Conservation (phyloP, 2,113 vertebrate genomes). For the Dicrurus megarhynchus region DNA sequence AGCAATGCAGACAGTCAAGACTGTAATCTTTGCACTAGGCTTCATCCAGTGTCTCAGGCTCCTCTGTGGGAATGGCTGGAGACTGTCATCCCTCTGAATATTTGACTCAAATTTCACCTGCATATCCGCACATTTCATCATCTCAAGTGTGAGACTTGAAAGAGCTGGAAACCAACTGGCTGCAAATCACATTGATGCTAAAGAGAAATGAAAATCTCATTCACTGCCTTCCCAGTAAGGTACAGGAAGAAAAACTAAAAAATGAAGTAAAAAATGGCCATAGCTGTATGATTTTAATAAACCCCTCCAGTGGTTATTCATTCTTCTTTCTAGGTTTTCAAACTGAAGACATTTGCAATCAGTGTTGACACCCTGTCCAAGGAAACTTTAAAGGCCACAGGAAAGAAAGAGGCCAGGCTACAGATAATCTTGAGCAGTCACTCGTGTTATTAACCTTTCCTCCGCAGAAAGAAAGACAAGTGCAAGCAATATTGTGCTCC, state of each 20-base stretch:
- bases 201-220: background rate
- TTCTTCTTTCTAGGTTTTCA: background rate
- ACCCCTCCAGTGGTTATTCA: rapidly evolving
- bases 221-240: background rate
- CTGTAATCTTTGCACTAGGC: background rate
- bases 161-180: background rate
- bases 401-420: background rate
- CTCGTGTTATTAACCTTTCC: background rate
- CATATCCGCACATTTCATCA: background rate
- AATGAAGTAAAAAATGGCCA: background rate
- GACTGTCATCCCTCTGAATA: background rate
- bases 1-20: background rate
- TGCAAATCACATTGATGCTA: background rate
- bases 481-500: background rate
- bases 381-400: background rate
- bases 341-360: background rate
- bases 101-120: background rate
- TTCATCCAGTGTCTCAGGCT: background rate
- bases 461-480: background rate
- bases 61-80: background rate
- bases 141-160: background rate
- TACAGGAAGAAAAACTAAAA: background rate
- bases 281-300: background rate
- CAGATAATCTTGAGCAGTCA: background rate
- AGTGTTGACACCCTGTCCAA: background rate